Evolutionary conservation across 2,113 vertebrate species (phyloP), one percentile per base, ranked within the genome.

Genomic region (Elachura formosa): DNA sequence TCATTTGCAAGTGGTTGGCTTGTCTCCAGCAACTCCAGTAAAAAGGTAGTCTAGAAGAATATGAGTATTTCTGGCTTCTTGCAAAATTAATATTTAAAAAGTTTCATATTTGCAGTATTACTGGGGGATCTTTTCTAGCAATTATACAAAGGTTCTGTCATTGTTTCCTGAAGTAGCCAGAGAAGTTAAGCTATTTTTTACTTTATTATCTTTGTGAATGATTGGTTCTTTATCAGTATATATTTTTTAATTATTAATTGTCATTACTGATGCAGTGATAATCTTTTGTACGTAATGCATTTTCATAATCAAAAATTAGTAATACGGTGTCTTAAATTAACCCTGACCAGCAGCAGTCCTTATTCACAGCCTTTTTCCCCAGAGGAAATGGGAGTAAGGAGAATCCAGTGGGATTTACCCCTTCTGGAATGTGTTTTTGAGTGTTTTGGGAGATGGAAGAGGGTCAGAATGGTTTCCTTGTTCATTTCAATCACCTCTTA

Each of bases 381-480:
- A 12, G 4, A 41, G 31, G 7, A 11, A 79, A 66, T 13, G 2
- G 6, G 10, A 45, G 0, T 38, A 33, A 55, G 31, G 78, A 82
- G 13, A 71, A 38, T 36, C 22, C 0, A 1, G 8, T 66, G 19
- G 18, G 7, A 67, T 68, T 77, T 66, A 40, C 22, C 24, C 7
- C 38, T 79, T 69, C 11, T 1, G 14, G 8, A 68, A 51, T 10
- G 5, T 41, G 6, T 2, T 84, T 83, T 61, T 78, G 21, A 38
- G 10, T 26, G 3, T n/a, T 71, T 29, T 24, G 26, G 34, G 11
- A n/a, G 29, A 23, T 29, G 7, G n/a, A 52, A 73, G 25, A 17
- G 2, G 2, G 5, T 10, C 0, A 0, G 17, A 41, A 31, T 10
- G 40, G 2, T 72, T 85, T 63, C 56, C 29, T 21, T 24, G 2